Base-by-base conservation (phyloP, 2,797 vertebrate species). In the Erpetoichthys calabaricus region DNA sequence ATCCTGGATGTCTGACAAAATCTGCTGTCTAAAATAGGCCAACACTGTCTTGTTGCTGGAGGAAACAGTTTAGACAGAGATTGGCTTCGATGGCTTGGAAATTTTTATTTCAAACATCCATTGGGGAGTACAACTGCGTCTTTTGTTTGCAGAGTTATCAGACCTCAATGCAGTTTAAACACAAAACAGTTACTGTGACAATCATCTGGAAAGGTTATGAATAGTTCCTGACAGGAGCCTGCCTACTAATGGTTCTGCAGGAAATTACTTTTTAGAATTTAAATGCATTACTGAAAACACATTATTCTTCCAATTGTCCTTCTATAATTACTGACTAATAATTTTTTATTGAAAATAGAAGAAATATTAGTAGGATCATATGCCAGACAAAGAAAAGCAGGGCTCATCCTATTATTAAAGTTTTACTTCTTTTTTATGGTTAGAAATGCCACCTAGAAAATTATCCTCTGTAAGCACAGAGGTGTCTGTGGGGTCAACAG, bases 241-340 rank as follows among this genome's bases (percentile, higher is more conserved):
- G 47, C 50, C 51, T 49, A 56, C 45, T 42, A 25, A 52, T 42
- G 43, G 10, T 45, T 63, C 55, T 53, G 51, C 45, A 52, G 10
- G 43, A 45, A 8, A 9, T 57, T 58, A 46, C 44, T 45, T 49
- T 47, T 58, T 58, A 59, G 47, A 8, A 56, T 61, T 64, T 64
- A 6, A 55, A 63, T 47, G 42, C 55, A 51, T 52, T 49, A 25
- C 25, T 55, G 42, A 56, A 47, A 51, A 59, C 47, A 69, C 63
- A 54, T 49, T 45, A 57, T 54, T 63, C 61, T 68, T 65, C 51
- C 61, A 63, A 70, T 61, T 60, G 64, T 64, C 63, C 59, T 65
- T 59, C 59, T 70, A 60, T 70, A 67, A 74, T 76, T 59, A 67
- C 64, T 73, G 73, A 72, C 68, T 71, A 78, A 77, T 79, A 74